Base-by-base conservation (phyloP, 1,140 invertebrate genomes). In the Neodiprion pinetum region DNA sequence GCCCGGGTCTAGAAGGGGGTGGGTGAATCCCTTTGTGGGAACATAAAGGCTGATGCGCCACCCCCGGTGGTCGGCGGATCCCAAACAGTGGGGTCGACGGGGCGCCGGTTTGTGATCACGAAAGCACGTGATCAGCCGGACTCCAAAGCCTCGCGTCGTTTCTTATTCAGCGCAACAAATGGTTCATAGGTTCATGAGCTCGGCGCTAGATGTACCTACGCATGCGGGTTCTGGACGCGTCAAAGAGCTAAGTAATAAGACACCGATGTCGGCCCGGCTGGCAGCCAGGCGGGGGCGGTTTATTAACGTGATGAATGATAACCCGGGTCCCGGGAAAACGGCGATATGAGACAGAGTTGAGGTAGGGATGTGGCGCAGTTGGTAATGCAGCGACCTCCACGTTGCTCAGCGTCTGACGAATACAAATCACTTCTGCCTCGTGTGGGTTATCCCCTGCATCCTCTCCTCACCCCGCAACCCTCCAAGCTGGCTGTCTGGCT, bases 231-330 rank as follows among this genome's bases (percentile, higher is more conserved):
- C 28, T 40, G 28, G 28, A 40, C 28, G n/a, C 53, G 53, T 17
- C 53, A 40, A 40, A 5, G 53, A 17, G 8, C 53, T 61, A 61
- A 61, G 53, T 61, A 61, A 61, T 61, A 61, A 12, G 53, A 61
- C 4, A 61, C 5, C 28, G 28, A 40, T 40, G 28, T 40, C 28
- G 28, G 28, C 28, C 28, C 5, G 28, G 28, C 28, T 40, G 28
- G 28, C 28, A 40, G 28, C 28, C 28, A 40, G 28, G 2, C 28
- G 53, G 53, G 28, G 28, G 53, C 9, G 53, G 53, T 61, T 61
- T 61, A 61, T 61, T 61, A 61, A 61, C 53, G 53, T 61, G 53
- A 61, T 61, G 53, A 61, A 61, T 61, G 53, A 61, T 61, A 61
- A 61, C 53, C 50, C 11, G 53, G n/a, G 9, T 9, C 11, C 11